Conservation (phyloP, 2,888 invertebrate genomes). For the Hymenopus coronatus region DNA sequence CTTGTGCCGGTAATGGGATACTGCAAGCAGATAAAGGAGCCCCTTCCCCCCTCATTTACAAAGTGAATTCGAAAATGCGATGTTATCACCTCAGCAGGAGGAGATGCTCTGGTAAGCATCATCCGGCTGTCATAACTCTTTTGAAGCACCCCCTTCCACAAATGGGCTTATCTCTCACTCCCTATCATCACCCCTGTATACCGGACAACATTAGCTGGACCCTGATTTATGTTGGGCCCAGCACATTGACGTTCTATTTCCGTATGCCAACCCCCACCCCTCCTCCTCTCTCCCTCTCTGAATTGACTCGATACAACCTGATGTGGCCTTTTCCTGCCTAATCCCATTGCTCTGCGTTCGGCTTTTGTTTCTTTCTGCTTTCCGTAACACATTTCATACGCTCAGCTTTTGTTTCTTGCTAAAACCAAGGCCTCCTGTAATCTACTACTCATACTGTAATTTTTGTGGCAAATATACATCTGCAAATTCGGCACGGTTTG, state of each 20-base stretch:
- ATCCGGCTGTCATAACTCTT: not conserved
- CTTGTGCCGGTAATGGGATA: too few relatives aligned
- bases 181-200: not conserved
- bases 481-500: too few relatives aligned
- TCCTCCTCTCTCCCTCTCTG: not conserved
- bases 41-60: not conserved
- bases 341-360: not conserved
- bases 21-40: not conserved
- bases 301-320: not conserved
- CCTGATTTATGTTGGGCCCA: constrained; percentile 1
- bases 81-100: not conserved
- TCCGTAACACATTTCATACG: not conserved
- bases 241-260: not conserved
- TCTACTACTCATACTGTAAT: too few relatives aligned
- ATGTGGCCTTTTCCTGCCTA: constrained; percentile 1
- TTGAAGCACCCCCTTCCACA: not conserved
- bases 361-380: not conserved
- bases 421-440: not conserved
- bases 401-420: not conserved
- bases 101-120: not conserved
- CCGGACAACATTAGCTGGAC: not conserved
- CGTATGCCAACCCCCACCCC: not conserved
- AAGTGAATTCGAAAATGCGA: not conserved
- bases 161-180: not conserved
- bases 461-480: too few relatives aligned